Evolutionary conservation across 2,113 vertebrate genomes (phyloP).

Genomic region (Aspidoscelis tigris): DNA sequence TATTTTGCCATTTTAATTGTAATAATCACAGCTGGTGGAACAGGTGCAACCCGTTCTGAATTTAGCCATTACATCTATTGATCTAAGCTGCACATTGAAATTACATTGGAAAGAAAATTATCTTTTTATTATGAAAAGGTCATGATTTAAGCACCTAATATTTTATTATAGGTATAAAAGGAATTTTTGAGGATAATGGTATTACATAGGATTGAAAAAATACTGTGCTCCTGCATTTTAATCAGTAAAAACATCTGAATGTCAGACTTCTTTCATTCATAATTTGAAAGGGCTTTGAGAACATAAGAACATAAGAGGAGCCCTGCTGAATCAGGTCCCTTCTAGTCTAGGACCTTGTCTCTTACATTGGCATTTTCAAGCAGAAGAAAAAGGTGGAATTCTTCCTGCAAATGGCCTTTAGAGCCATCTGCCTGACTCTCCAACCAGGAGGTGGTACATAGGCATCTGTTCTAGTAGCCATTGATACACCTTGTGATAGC

Average conservation of each 20-base stretch:
- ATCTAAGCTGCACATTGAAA: conserved; percentile 31
- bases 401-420: too few relatives aligned
- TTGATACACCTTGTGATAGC: too few relatives aligned
- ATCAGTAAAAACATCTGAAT: conserved; percentile 26
- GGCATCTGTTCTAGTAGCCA: too few relatives aligned
- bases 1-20: conserved; percentile 11
- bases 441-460: too few relatives aligned
- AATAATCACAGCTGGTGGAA: conserved; percentile 13
- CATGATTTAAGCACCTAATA: conserved; percentile 8
- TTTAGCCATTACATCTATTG: conserved; percentile 4
- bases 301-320: too few relatives aligned
- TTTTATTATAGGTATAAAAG: conserved; percentile 37
- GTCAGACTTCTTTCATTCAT: neutral
- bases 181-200: conserved; percentile 3
- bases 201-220: conserved; percentile 33
- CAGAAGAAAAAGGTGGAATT: too few relatives aligned
- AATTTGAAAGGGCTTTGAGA: neutral
- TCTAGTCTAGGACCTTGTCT: too few relatives aligned
- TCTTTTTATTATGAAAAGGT: conserved; percentile 41
- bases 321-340: too few relatives aligned
- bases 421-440: too few relatives aligned
- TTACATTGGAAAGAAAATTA: conserved; percentile 37
- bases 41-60: conserved; percentile 20
- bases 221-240: conserved; percentile 34
- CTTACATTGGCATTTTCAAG: too few relatives aligned